Evolutionary conservation across 2,113 vertebrate species (phyloP), one percentile per base, ranked within the genome.

Genomic region (Gobius niger): DNA sequence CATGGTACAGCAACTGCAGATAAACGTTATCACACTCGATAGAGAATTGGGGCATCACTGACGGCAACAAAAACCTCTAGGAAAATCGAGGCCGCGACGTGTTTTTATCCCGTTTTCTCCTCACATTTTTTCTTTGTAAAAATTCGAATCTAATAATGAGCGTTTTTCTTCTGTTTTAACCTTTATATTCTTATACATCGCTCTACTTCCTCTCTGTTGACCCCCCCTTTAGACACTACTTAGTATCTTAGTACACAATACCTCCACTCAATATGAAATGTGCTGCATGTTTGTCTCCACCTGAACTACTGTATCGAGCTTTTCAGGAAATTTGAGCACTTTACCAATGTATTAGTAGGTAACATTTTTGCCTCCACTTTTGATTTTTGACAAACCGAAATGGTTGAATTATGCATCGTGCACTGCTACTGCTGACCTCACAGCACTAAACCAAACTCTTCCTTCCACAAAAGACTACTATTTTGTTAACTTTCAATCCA

Each of bases 341-440:
- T 77, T 70, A 72, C 42, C 73, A 68, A 75, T 77, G 65, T 50
- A 69, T 65, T 47, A 67, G 73, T 77, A 71, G 87, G 84, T 91
- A 91, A 89, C 82, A 72, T 85, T 82, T 84, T 59, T 82, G 14
- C 53, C 19, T 51, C 41, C 41, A 56, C 53, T 56, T 56, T 52
- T 56, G 11, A 34, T 34, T 56, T 19, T 56, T 24, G 19, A 34
- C 34, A 56, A 56, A 34, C 18, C 44, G 84, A 68, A 81, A 61
- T 81, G 68, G 72, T 86, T 46, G 44, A 24, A 68, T 68, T 69
- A 68, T 80, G 51, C 51, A 54, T 24, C 12, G 88, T 87, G 88
- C 78, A 76, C 73, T 82, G 83, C 81, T 88, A 82, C 79, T 85
- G 83, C 81, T 86, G 83, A 85, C 74, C 82, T 85, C 73, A 42